Evolutionary conservation across 2,113 vertebrate species (phyloP).

Genomic region (Lepus europaeus): DNA sequence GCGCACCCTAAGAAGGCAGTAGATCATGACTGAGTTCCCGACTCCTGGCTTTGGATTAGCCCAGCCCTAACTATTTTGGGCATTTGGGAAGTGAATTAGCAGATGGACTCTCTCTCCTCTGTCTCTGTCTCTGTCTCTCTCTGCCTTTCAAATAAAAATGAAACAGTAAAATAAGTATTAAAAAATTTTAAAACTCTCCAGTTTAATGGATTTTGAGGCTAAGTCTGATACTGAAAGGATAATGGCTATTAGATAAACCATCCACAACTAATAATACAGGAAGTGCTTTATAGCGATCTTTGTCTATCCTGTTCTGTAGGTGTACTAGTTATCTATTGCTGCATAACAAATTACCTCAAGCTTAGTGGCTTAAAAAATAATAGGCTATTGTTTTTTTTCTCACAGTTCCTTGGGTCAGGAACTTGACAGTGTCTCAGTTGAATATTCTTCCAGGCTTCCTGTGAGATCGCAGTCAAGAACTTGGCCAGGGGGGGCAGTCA

Average conservation of each 20-base stretch:
- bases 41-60: too few relatives aligned
- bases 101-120: too few relatives aligned
- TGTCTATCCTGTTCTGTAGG: not conserved
- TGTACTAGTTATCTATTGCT: not conserved
- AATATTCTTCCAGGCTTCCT: not conserved
- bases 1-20: too few relatives aligned
- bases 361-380: not conserved
- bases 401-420: not conserved
- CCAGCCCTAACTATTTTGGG: too few relatives aligned
- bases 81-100: too few relatives aligned
- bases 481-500: not conserved
- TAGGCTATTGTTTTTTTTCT: conserved; percentile 25
- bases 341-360: not conserved
- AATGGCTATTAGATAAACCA: not conserved
- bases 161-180: too few relatives aligned
- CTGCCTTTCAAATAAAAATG: too few relatives aligned
- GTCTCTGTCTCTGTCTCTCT: too few relatives aligned
- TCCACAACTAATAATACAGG: not conserved
- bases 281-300: not conserved
- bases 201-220: not conserved
- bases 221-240: not conserved
- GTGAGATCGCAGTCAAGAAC: not conserved
- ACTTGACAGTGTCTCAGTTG: not conserved
- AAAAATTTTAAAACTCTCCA: not conserved
- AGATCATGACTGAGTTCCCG: too few relatives aligned